Percentiles rank a stretch among this genome's conserved stretches.
Conservation (phyloP, 2,888 invertebrate species). For the Brachyptera risi region DNA sequence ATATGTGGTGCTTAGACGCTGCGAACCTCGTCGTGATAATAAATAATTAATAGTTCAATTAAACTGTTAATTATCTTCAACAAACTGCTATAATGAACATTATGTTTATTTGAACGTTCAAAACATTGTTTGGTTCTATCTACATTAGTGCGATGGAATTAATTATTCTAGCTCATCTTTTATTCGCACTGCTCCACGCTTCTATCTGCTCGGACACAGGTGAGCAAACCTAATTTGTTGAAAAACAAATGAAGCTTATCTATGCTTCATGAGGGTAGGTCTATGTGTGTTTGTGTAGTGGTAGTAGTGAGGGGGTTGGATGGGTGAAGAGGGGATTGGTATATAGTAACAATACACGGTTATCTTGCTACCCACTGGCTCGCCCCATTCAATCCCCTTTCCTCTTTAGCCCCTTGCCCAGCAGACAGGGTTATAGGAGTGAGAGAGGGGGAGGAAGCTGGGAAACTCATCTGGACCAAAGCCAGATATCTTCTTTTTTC, state of each 20-base stretch:
- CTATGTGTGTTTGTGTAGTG: not conserved
- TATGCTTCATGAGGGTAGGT: not conserved
- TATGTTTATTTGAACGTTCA: no score
- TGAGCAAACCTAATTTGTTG: constrained; percentile 1
- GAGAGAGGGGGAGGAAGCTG: not conserved
- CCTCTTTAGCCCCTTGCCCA: not conserved
- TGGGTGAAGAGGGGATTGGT: not conserved
- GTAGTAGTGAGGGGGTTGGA: not conserved
- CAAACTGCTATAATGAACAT: no score
- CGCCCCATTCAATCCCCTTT: not conserved
- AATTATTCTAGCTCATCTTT: not conserved
- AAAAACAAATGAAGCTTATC: constrained; percentile 1
- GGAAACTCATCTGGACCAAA: constrained; percentile 4
- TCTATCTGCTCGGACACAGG: constrained; percentile 3
- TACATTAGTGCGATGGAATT: not conserved
- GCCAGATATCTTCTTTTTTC: constrained; percentile 1
- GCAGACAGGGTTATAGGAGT: not conserved
- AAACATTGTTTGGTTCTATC: no score
- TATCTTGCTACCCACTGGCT: not conserved
- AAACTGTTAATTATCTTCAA: no score
- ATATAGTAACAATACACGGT: not conserved
- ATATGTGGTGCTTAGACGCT: no score
- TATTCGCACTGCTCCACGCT: not conserved
- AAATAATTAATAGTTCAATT: no score
- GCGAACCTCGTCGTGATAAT: no score